Conservation (phyloP, 2,888 invertebrate genomes). For the Thumatha senex region DNA sequence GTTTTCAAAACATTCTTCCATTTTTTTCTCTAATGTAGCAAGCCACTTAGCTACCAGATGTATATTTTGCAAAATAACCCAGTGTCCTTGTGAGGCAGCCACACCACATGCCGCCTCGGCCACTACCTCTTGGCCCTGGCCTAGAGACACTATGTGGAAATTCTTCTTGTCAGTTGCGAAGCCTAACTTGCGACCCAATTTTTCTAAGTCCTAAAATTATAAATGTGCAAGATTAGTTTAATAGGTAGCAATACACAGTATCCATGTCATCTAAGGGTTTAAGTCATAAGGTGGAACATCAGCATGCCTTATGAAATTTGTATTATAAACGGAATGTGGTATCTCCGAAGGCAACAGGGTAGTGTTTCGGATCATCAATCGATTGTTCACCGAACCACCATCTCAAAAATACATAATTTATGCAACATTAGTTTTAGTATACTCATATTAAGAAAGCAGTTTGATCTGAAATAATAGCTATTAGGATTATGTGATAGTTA, state of each 20-base stretch:
- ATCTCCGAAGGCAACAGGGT: too few relatives aligned
- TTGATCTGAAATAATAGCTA: too few relatives aligned
- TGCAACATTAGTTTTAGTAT: too few relatives aligned
- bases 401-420: too few relatives aligned
- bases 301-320: too few relatives aligned
- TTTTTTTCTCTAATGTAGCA: conserved; percentile 93
- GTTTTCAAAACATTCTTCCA: conserved; percentile 90
- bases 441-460: too few relatives aligned
- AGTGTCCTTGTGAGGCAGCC: conserved; percentile 90
- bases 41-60: conserved; percentile 96
- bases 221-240: neutral
- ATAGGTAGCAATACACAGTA: too few relatives aligned
- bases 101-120: conserved; percentile 94
- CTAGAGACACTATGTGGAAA: conserved; percentile 96
- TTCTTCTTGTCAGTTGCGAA: conserved; percentile 91
- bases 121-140: conserved; percentile 96
- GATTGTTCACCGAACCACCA: too few relatives aligned
- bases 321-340: too few relatives aligned
- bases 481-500: too few relatives aligned
- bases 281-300: neutral
- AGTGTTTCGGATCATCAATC: too few relatives aligned
- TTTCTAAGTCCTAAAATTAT: conserved; percentile 89
- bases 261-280: too few relatives aligned
- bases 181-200: conserved; percentile 90
- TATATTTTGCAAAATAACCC: conserved; percentile 97